Conservation (phyloP, 2,888 invertebrate genomes). For the Panorpa germanica region DNA sequence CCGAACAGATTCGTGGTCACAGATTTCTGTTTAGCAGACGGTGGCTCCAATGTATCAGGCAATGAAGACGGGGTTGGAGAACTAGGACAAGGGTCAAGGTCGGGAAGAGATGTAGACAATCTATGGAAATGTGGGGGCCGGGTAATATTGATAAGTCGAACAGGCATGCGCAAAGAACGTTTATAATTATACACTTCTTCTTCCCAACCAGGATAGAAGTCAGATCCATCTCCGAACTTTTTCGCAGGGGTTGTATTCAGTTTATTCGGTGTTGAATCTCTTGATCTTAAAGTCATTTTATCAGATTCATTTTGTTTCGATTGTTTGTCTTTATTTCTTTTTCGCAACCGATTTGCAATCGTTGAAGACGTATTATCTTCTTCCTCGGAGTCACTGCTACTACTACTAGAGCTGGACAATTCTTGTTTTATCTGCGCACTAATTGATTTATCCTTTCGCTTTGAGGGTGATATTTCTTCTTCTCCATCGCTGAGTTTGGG, state of each 20-base stretch:
- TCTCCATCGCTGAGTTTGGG: slow-evolving; percentile 10
- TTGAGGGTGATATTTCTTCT: slow-evolving; percentile 25
- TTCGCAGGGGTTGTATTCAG: slow-evolving; percentile 27
- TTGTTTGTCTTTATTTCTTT: slow-evolving; percentile 23
- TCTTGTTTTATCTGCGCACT: slow-evolving; percentile 20
- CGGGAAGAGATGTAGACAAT: slow-evolving; percentile 57
- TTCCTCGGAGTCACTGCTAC: slow-evolving; percentile 16
- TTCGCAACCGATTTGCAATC: slow-evolving; percentile 16
- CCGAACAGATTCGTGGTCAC: slow-evolving; percentile 9
- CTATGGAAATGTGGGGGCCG: slow-evolving; percentile 48
- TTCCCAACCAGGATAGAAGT: slow-evolving; percentile 65
- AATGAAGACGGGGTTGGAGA: slow-evolving; percentile 48
- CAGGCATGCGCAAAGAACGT: slow-evolving; percentile 62
- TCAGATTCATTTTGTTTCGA: slow-evolving; percentile 22
- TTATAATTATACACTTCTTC: slow-evolving; percentile 70
- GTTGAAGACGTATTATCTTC: slow-evolving; percentile 13
- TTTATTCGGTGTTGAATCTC: slow-evolving; percentile 19
- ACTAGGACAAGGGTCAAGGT: slow-evolving; percentile 52
- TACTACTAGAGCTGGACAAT: slow-evolving; percentile 19
- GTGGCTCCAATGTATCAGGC: slow-evolving; percentile 38
- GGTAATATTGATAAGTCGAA: slow-evolving; percentile 60
- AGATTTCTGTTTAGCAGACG: slow-evolving; percentile 22
- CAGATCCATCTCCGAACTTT: slow-evolving; percentile 48
- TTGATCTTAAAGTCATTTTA: slow-evolving; percentile 19
- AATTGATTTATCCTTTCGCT: slow-evolving; percentile 19